Base-by-base conservation (phyloP, 2,113 vertebrate genomes). In the Coturnix japonica region DNA sequence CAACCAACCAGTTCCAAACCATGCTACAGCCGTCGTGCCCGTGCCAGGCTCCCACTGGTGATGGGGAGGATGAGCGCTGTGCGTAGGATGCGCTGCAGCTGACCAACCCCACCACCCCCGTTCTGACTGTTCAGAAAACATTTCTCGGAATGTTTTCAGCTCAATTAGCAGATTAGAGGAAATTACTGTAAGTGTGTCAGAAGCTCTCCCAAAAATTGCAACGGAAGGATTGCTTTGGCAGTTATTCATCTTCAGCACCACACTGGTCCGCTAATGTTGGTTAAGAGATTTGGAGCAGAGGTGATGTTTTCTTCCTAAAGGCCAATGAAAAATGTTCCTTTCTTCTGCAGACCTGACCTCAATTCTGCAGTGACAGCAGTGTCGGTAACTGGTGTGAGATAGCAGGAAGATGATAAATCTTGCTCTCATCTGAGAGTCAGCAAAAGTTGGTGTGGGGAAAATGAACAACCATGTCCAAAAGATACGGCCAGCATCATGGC, bases 281-380 rank as follows among this genome's bases (percentile, higher is more conserved):
- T 7, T 7, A 49, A 86, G 61, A 69, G 23, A 46, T 17, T 53
- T 30, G 30, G 65, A 74, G 26, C n/a, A 81, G 13, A 54, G 0
- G 2, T 19, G 47, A 23, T 43, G 25, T 61, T 87, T 81, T 67
- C 6, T 33, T 73, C 10, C 19, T 25, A 88, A 89, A 8, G 63
- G 35, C 2, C 28, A 8, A 28, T 22, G 13, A 35, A 77, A 86
- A 54, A 4, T 35, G 13, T 17, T 83, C 23, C 4, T 70, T 80
- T 53, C n/a, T 73, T 43, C 31, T 49, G 1, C 39, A 75, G 28
- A 6, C 47, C 65, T 41, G 59, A 28, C 31, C 47, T 35, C n/a
- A 1, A 28, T 56, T 51, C 57, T 30, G 22, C 51, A 17, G 0
- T n/a, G 23, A 53, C 3, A 7, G 13, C 0, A 0, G 13, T 16